Evolutionary conservation across 1,140 invertebrate species (phyloP), one percentile per base, ranked within the genome.

Genomic region (Neodiprion lecontei): DNA sequence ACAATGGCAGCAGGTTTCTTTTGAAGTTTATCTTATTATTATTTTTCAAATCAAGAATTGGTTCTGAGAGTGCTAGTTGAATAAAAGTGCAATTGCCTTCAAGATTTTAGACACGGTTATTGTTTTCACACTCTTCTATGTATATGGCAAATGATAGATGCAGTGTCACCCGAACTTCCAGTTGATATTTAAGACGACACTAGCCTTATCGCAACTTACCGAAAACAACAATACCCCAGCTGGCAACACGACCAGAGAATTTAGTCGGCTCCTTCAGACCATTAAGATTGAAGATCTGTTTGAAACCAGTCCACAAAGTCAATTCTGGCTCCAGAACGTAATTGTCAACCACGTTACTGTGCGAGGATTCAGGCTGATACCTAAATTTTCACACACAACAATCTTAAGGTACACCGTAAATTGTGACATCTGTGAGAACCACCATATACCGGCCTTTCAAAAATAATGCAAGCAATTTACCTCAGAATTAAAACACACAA

Each of bases 401-500:
- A 40, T 40, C 28, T 40, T 40, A 40, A 40, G 28, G 28, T 40
- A 40, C 28, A 40, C 28, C 28, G 28, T 40, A 40, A 40, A 40
- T 40, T 40, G 28, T 40, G 28, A 40, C 28, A 1, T 40, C 28
- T 40, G 5, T 40, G 28, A 40, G 5, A 40, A 40, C 4, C 28
- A 40, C 28, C 28, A 40, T 40, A 40, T 40, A 40, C 28, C 28
- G 28, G 28, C 28, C 28, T 40, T 40, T 40, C 28, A 40, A 40
- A 40, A 40, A 40, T 40, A 40, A 40, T 40, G 28, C 28, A 40
- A 40, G 28, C 28, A 40, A 40, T 40, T 77, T 91, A 95, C 91
- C 94, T 92, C 1, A 98, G 89, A 76, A 98, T 91, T 12, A 98
- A 90, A 1, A 98, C 96, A 77, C 95, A 97, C 61, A 95, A 91